Conservation (phyloP, 1,140 invertebrate genomes). For the honey bee (Apis mellifera) region DNA sequence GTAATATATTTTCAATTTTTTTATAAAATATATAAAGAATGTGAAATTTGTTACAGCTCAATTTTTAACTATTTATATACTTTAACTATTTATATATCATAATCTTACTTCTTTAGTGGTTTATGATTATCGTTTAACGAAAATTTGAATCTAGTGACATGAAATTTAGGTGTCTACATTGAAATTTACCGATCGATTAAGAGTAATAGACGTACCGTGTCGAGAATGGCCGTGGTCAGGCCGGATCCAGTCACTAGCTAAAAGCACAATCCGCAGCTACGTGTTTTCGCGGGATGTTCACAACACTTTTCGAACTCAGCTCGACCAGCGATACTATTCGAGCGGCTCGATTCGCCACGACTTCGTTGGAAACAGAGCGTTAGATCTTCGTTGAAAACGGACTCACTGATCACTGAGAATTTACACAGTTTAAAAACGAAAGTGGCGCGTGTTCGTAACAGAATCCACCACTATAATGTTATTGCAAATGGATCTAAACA, state of each 20-base stretch:
- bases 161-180: neutral
- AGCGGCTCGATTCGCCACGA: conserved; percentile 21
- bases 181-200: neutral
- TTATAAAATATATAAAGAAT: too few species aligned
- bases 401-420: conserved; percentile 59
- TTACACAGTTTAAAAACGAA: conserved; percentile 53
- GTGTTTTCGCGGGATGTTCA: conserved; percentile 51
- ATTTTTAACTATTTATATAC: too few species aligned
- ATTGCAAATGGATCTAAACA: neutral
- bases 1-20: too few species aligned
- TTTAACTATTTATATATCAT: too few species aligned
- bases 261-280: conserved; percentile 75
- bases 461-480: conserved; percentile 40
- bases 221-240: conserved; percentile 82
- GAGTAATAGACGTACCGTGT: conserved; percentile 77
- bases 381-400: conserved; percentile 8
- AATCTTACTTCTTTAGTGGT: too few species aligned
- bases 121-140: neutral
- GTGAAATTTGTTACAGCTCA: too few species aligned
- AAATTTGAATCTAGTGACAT: neutral
- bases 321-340: conserved; percentile 17
- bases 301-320: conserved; percentile 51
- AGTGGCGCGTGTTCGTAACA: conserved; percentile 15
- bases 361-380: conserved; percentile 15
- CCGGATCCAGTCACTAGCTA: conserved; percentile 79